Base-by-base conservation (phyloP, 2,113 vertebrate genomes). In the Barbus barbus region DNA sequence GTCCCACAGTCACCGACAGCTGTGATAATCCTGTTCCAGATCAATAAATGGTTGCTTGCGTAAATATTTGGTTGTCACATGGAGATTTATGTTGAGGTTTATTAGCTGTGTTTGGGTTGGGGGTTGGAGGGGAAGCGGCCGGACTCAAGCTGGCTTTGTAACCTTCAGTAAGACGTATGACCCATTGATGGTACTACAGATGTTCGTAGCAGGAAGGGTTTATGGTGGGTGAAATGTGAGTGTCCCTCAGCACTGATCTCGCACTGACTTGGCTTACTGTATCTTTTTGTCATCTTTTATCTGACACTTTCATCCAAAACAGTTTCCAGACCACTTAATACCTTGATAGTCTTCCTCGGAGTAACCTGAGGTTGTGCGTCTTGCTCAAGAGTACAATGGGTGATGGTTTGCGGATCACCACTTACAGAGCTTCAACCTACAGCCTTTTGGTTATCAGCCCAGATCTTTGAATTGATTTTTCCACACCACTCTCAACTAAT, bases 21-120 rank as follows among this genome's bases (percentile, higher is more conserved):
- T 69, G 71, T 81, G 78, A 83, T 78, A 78, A 88, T 84, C 58
- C 63, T 24, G 33, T 67, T 31, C 76, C 38, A 51, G 38, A 82
- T 83, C 81, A 87, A 82, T 88, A 87, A 80, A 88, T 72, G 79
- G 82, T 69, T 76, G 67, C 78, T 80, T 84, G 56, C 69, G 83
- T 88, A 84, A 86, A 88, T 88, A 83, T 84, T 88, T 82, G 41
- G 71, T 86, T 87, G 74, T 61, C 79, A 82, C 53, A 60, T 60
- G 73, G 28, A 84, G 84, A 83, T 85, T 88, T 87, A 85, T 88
- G 41, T n/a, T 51, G 3, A 56, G 33, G 71, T 78, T 74, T 88
- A 88, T 82, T 78, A 86, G 53, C 81, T 24, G 14, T 83, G 48
- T 82, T 83, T 83, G 75, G 80, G 48, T 51, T 71, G 74, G 41